Evolutionary conservation across 2,888 invertebrate genomes (phyloP).

Genomic region (Pteria penguin): DNA sequence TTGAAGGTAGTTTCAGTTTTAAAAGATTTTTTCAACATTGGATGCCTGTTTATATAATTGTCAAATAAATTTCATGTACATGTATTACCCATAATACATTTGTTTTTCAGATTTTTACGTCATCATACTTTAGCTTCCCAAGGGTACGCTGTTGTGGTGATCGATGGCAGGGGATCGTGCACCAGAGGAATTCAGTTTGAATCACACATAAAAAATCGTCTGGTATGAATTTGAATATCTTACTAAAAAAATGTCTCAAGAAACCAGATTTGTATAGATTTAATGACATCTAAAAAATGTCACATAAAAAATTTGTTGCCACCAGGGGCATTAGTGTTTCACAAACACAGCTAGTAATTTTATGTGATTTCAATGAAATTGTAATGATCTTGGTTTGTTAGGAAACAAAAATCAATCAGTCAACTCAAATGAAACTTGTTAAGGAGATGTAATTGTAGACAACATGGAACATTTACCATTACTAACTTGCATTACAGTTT

Average conservation of each 20-base stretch:
- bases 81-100: background rate
- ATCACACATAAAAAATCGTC: conserved; percentile 90
- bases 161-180: conserved; percentile 97
- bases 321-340: no score
- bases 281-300: background rate
- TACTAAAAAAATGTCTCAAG: background rate
- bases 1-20: no score
- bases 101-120: conserved; percentile 86
- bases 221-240: conserved; percentile 83
- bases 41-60: no score
- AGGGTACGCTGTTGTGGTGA: conserved; percentile 96
- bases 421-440: no score
- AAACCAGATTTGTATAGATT: background rate
- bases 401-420: no score
- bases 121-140: conserved; percentile 97
- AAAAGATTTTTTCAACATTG: no score
- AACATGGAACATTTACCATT: no score
- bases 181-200: conserved; percentile 96
- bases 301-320: background rate
- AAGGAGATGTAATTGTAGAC: no score
- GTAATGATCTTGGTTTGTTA: no score
- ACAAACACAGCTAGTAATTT: no score
- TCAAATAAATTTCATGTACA: background rate
- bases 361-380: no score
- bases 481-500: no score